Evolutionary conservation across 2,888 invertebrate genomes (phyloP).

Genomic region (Seira musarum): DNA sequence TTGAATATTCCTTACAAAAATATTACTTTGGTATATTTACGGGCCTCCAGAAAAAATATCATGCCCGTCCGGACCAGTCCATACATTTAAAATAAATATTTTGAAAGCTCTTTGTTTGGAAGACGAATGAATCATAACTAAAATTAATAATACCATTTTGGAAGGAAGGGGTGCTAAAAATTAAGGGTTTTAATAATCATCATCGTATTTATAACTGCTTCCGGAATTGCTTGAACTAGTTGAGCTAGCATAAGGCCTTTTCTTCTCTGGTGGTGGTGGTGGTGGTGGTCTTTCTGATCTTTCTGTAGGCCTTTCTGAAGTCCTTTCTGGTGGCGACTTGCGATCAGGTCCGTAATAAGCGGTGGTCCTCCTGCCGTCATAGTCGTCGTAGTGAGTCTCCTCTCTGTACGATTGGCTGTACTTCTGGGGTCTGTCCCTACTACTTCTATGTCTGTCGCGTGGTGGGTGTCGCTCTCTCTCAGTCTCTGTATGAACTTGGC

Average conservation of each 20-base stretch:
- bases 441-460: slow-evolving; percentile 13
- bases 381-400: slow-evolving; percentile 54
- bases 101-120: slow-evolving; percentile 23
- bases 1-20: too few species aligned
- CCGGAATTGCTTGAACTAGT: neutral
- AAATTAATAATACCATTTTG: slow-evolving; percentile 25
- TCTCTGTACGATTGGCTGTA: slow-evolving; percentile 26
- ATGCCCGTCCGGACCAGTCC: too few species aligned
- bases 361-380: slow-evolving; percentile 47
- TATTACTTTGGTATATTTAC: too few species aligned
- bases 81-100: slow-evolving; percentile 25
- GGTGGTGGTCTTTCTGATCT: neutral
- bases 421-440: slow-evolving; percentile 4
- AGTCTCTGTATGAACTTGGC: slow-evolving; percentile 35
- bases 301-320: neutral
- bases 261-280: too few species aligned
- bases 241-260: neutral
- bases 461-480: neutral
- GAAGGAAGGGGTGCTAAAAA: slow-evolving; percentile 8
- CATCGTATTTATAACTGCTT: slow-evolving; percentile 39
- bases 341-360: slow-evolving; percentile 26
- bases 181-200: slow-evolving; percentile 41
- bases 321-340: neutral
- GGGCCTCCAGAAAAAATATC: too few species aligned
- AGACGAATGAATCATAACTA: too few species aligned